Base-by-base conservation (phyloP, 2,113 vertebrate genomes). In the Dasyornis broadbenti region DNA sequence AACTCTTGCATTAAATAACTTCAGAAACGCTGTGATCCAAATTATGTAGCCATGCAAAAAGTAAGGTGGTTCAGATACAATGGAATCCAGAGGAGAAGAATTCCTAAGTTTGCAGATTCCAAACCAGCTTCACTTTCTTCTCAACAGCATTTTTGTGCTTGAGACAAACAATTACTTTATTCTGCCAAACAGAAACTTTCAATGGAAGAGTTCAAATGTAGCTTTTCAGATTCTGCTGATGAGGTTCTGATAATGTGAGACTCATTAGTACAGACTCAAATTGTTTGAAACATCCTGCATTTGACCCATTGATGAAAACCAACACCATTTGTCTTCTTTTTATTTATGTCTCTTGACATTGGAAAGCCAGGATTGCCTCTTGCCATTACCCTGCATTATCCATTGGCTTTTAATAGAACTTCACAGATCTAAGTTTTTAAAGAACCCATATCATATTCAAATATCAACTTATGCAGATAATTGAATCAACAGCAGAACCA, bases 41-140 rank as follows among this genome's bases (percentile, higher is more conserved):
- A 78, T 73, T 72, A 77, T 21, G 71, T 15, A 94, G 89, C 84
- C 89, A 75, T 84, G 90, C 37, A 26, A 91, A 91, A 89, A 86
- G 37, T 42, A 44, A 86, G 64, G 33, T 91, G 64, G 37, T 66
- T 91, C 69, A 73, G 56, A 86, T 30, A 86, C 2, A 92, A 68
- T 75, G 92, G 81, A 96, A 91, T 94, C 60, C 81, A 87, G 86
- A 83, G 61, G 44, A 93, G 91, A 59, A 87, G 64, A 84, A 78
- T 84, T 92, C 69, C 72, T 78, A 89, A 59, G 22, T 66, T 9
- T 90, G 84, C 90, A 94, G 81, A 89, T 89, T 94, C 93, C 93
- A 92, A 81, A 71, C 33, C 89, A 82, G 69, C 84, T 86, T 78
- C 42, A 26, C 82, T 92, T 82, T 91, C 92, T 92, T 95, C 92